Base-by-base conservation (phyloP, 2,797 vertebrate species). In the Rhadinocentrus ornatus region DNA sequence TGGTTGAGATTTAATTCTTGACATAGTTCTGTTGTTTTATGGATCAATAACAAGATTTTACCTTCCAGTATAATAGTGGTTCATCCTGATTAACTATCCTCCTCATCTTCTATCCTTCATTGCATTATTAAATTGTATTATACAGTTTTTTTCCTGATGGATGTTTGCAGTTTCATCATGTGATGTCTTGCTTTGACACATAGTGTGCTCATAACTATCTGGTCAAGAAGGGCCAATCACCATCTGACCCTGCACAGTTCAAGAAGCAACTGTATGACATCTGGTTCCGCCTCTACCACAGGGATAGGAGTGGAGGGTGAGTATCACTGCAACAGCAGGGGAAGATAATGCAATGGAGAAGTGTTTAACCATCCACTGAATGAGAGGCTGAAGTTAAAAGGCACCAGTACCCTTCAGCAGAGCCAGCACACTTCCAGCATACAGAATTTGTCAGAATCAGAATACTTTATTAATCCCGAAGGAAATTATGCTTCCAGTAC, bases 261-360 rank as follows among this genome's bases (percentile, higher is more conserved):
- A 96, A 95, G 83, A 80, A 24, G 20, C 95, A 96, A 81, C 94
- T 97, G 62, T 95, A 94, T 69, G 86, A 93, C 85, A 95, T 96
- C 86, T 96, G 96, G 96, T 97, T 97, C 81, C 92, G 93, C 50
- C 93, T 97, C 34, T 96, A 96, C 80, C 87, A 93, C 88, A 85
- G 96, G 66, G 92, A 94, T 75, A 75, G 59, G 62, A 90, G 84
- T 26, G 92, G 90, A 81, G 92, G 94, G 95, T 97, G 91, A 88
- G 94, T 91, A 29, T 75, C 20, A 52, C 4, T n/a, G 10, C 20
- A 27, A 22, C 72, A 81, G 67, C 63, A 78, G 78, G 55, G 62
- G 69, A 74, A n/a, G 63, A 76, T 69, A 16, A 35, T 48, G 29
- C 2, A 8, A 3, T 16, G 34, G 1, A 53, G 10, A 20, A 34